Base-by-base conservation (phyloP, 2,888 invertebrate species). In the Torymus tubicola region DNA sequence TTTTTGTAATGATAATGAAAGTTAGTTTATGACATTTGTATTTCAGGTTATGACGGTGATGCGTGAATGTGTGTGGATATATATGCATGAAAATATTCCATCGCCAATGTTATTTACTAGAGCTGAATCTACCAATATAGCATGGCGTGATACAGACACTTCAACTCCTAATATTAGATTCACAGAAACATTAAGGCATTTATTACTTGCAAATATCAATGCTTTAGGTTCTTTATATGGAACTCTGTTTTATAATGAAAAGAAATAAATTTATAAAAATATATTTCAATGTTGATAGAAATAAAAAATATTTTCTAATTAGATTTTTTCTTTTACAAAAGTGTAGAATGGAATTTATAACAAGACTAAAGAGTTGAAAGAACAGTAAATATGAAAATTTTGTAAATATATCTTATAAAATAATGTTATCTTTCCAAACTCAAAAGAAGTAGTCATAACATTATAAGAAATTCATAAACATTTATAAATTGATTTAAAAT, bases 1-100 rank as follows among this genome's bases (percentile, higher is more conserved):
- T 4, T 61, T n/a, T n/a, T 68, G 2, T 18, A 13, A n/a, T n/a
- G n/a, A 53, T 80, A 4, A 13, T 55, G 61, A 55, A n/a, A n/a
- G n/a, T 31, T 64, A 10, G 1, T 14, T 16, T 18, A 55, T 18
- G 71, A 10, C 67, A 61, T 80, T 58, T 21, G 77, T 83, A 78
- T 88, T 91, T 77, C 88, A 95, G 96, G 94, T 96, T 83, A 95
- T 95, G 4, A 93, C 95, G 85, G 93, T 98, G 74, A 90, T 98
- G 84, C 93, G 96, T 70, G 97, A 97, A 87, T 96, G 96, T 86
- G 93, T 98, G 78, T 98, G 97, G 97, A 95, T 95, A 86, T 98
- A 97, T 88, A 95, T 97, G 90, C 94, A 96, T 84, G 97, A 97
- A 88, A 94, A 97, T 88, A 96, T 97, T 24, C 97, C 97, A 0